Percentiles rank a stretch among this genome's conserved stretches.
These are phyloP conservation scores for Pollachius pollachius DNA, from an alignment of 2,113 vertebrate species.

Conservation along the genomic window DNA sequence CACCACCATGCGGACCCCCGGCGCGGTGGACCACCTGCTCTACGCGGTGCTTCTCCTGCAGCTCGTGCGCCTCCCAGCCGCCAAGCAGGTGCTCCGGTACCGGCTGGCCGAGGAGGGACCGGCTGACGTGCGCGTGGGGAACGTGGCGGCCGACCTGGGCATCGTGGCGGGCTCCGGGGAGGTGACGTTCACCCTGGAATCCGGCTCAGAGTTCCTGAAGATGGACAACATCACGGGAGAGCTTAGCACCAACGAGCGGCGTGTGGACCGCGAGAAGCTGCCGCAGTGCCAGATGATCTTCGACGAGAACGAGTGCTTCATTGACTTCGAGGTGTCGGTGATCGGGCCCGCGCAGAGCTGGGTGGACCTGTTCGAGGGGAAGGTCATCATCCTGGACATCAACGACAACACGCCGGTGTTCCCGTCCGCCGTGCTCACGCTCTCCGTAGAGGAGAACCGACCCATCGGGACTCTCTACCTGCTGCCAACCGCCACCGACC, in stretches of 20 bases:
- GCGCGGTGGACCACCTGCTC: conserved; percentile 77
- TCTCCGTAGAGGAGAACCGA: conserved; percentile 97
- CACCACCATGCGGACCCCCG: conserved; percentile 77
- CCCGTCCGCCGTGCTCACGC: conserved; percentile 93
- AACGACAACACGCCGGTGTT: conserved; percentile 98
- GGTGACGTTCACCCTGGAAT: conserved; percentile 97
- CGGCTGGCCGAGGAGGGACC: conserved; percentile 93
- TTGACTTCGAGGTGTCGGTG: conserved; percentile 98
- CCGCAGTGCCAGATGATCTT: conserved; percentile 99
- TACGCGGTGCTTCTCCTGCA: conserved; percentile 83
- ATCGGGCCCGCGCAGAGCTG: conserved; percentile 98
- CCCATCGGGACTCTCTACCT: conserved; percentile 96
- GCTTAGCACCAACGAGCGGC: conserved; percentile 93
- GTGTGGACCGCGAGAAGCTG: conserved; percentile 97
- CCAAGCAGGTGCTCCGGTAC: conserved; percentile 94
- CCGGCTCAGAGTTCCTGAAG: conserved; percentile 95
- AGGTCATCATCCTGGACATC: conserved; percentile 95
- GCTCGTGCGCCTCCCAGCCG: conserved; percentile 85
- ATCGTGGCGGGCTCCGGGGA: conserved; percentile 91
- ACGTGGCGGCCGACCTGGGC: conserved; percentile 91
- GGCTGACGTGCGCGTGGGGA: conserved; percentile 92
- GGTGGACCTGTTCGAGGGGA: conserved; percentile 96
- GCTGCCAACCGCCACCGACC: conserved; percentile 93
- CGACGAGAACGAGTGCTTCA: conserved; percentile 97
- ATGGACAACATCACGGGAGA: conserved; percentile 99